phyloP scores from a whole-genome alignment of 2,797 vertebrate genomes.

The Meriones psammophilus region DNA sequence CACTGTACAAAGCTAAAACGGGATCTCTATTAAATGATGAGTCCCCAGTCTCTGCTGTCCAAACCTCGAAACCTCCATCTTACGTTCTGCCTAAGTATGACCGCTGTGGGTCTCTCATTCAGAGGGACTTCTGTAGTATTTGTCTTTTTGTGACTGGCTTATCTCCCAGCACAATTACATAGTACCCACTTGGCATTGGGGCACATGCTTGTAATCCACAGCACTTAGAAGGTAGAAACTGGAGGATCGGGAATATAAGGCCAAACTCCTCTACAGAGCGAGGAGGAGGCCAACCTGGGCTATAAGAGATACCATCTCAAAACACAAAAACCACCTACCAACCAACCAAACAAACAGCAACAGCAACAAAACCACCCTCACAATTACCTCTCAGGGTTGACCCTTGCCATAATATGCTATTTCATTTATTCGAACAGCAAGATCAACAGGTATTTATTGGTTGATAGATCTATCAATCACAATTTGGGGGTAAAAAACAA shows the following conservation, averaged over 20 bases:
- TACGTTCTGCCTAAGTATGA: neutral
- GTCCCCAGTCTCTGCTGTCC: neutral
- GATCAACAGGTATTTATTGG: neutral
- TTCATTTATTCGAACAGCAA: slow-evolving; percentile 24
- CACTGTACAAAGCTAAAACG: neutral
- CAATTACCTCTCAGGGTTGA: neutral
- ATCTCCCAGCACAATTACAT: neutral
- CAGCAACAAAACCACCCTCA: neutral
- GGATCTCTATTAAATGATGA: neutral
- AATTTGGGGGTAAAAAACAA: slow-evolving; percentile 1
- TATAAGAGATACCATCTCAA: neutral
- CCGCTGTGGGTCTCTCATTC: neutral
- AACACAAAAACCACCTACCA: neutral
- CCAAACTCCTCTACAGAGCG: neutral
- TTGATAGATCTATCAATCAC: neutral
- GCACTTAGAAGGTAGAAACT: neutral
- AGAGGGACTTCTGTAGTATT: neutral
- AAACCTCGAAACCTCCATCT: neutral
- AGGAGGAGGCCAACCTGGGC: neutral
- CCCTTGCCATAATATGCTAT: neutral
- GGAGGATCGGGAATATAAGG: neutral
- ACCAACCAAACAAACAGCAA: neutral
- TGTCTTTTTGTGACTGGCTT: slow-evolving; percentile 14
- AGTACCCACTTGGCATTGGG: neutral
- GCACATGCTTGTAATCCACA: neutral